phyloP scores from a whole-genome alignment of 2,888 invertebrate species.

The Platycheirus rosarum region DNA sequence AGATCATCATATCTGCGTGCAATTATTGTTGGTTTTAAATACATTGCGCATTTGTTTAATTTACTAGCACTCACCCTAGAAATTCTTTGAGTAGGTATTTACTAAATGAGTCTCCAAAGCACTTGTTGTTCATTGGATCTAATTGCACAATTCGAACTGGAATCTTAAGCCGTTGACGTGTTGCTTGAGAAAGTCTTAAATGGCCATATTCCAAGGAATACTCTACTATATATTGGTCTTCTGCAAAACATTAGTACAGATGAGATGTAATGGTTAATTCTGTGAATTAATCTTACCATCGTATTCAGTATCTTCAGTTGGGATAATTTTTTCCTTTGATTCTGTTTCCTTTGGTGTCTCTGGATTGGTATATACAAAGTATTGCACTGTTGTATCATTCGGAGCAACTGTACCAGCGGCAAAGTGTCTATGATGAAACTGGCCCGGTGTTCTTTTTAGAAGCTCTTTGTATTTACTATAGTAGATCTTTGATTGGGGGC shows the following conservation, averaged over 20 bases:
- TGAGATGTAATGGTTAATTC: constrained; percentile 34
- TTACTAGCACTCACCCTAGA: constrained; percentile 85
- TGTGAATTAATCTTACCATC: constrained; percentile 51
- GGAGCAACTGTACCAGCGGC: constrained; percentile 74
- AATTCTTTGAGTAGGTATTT: constrained; percentile 95
- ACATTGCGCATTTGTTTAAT: background rate
- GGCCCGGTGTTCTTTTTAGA: constrained; percentile 74
- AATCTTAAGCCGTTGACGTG: constrained; percentile 93
- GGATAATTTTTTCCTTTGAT: constrained; percentile 22
- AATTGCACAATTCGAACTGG: constrained; percentile 93
- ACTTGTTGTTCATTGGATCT: constrained; percentile 93
- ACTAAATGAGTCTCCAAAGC: constrained; percentile 97
- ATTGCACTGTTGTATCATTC: constrained; percentile 67
- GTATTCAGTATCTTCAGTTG: constrained; percentile 59
- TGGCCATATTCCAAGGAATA: constrained; percentile 99
- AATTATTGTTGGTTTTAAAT: constrained; percentile 1
- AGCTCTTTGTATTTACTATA: constrained; percentile 77
- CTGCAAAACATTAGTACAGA: constrained; percentile 81
- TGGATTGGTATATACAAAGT: constrained; percentile 54
- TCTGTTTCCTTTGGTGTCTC: constrained; percentile 27
- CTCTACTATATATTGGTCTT: constrained; percentile 98
- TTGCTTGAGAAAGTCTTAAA: constrained; percentile 92
- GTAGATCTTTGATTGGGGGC: constrained; percentile 79
- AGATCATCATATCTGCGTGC: constrained; percentile 92
- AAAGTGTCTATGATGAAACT: constrained; percentile 78